These are phyloP conservation scores for Erpetoichthys calabaricus DNA, from an alignment of 2,797 vertebrate species.

Conservation along the genomic window DNA sequence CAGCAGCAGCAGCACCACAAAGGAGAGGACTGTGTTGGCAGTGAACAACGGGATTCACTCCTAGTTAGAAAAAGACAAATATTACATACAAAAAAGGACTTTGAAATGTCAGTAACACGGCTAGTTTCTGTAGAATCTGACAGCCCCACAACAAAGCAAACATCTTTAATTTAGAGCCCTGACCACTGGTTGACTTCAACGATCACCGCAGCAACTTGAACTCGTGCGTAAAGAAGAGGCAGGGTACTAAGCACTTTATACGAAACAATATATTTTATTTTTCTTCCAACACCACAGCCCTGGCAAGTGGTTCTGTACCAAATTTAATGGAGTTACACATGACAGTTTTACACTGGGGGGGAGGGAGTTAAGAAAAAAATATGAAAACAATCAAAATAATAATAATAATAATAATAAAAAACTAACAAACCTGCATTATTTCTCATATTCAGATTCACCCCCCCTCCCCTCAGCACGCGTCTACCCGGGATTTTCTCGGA, in stretches of 20 bases:
- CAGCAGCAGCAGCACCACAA: too few species aligned
- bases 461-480: not conserved
- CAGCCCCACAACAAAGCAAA: too few species aligned
- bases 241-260: conserved; percentile 47
- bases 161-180: too few species aligned
- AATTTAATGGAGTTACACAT: conserved; percentile 99
- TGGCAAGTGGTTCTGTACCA: conserved; percentile 98
- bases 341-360: conserved; percentile 79
- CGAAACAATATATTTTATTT: conserved; percentile 99
- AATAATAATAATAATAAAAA: conserved; percentile 9
- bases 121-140: too few species aligned
- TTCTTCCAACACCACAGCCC: conserved; percentile 94
- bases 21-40: too few species aligned
- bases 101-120: too few species aligned
- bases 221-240: conserved; percentile 21
- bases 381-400: conserved; percentile 19
- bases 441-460: conserved; percentile 32
- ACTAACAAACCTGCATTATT: conserved; percentile 10
- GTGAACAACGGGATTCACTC: too few species aligned
- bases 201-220: not conserved
- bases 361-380: conserved; percentile 34
- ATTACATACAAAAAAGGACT: too few species aligned
- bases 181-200: too few species aligned
- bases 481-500: too few species aligned
- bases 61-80: too few species aligned